Evolutionary conservation across 2,797 vertebrate species (phyloP), one percentile per base, ranked within the genome.

Genomic region (Botia kubotai): DNA sequence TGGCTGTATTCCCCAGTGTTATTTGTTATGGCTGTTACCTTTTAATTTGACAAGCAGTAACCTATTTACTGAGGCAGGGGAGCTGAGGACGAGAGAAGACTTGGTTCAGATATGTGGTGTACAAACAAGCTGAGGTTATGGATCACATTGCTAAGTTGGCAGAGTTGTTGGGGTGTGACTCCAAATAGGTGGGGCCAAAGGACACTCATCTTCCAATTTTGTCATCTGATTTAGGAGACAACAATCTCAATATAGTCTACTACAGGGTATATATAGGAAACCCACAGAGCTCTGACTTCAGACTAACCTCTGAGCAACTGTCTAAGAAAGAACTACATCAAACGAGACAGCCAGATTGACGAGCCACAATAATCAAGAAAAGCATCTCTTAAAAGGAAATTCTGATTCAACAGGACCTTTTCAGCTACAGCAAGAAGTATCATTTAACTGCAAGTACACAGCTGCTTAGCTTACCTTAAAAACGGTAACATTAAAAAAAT

Each of bases 201-300:
- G 43, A 72, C 75, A 75, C 91, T 92, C 89, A 81, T 90, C 91
- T 91, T 92, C 90, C 86, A 92, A 77, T 87, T 82, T 33, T 53
- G 84, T 79, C 84, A 89, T 75, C 85, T 83, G 83, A 88, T 88
- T 81, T 82, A 92, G 94, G 94, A 94, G 92, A 87, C 87, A 87
- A 87, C 53, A 0, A 8, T 43, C 53, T 78, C 95, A 95, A 97
- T 98, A 98, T 98, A 98, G 95, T 90, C 48, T 2, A 0, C 6
- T 77, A 6, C 81, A 78, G 89, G 70, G 87, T 92, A 94, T 94
- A 94, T 91, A 91, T 86, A 82, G 85, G 17, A 53, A 66, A 72
- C 72, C 79, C 73, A 81, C 82, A 92, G 86, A 91, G 29, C 69
- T 73, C 33, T 33, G 70, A 62, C 66, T 75, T 75, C 81, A 52